Evolutionary conservation across 2,113 vertebrate species (phyloP).

Genomic region (Spea bombifrons): DNA sequence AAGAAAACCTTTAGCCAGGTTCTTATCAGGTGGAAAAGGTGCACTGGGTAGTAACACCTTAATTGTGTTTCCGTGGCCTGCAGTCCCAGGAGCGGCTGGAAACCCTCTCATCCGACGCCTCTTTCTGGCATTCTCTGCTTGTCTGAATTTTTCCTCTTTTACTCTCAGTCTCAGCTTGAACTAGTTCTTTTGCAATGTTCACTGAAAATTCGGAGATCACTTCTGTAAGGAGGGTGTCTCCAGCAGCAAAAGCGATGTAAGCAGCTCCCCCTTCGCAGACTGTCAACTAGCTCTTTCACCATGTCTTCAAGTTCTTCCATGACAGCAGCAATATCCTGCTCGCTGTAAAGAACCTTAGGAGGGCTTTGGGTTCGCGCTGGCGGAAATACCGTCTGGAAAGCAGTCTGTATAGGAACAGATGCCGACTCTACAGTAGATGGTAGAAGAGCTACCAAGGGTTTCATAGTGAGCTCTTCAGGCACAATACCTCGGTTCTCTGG

Average conservation of each 20-base stretch:
- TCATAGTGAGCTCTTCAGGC: neutral
- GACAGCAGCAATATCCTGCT: constrained; percentile 78
- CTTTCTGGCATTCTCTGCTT: constrained; percentile 66
- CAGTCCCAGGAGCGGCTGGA: constrained; percentile 85
- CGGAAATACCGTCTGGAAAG: constrained; percentile 62
- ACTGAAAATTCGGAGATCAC: constrained; percentile 66
- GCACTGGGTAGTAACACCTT: constrained; percentile 82
- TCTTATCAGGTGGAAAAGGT: constrained; percentile 65
- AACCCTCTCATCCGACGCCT: constrained; percentile 91
- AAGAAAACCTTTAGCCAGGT: constrained; percentile 72
- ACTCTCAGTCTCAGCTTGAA: constrained; percentile 67
- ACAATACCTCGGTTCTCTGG: constrained; percentile 29
- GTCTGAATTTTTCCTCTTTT: constrained; percentile 79
- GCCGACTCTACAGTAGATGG: neutral
- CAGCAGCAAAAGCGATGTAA: constrained; percentile 68
- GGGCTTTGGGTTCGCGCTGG: constrained; percentile 62
- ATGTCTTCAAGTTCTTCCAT: constrained; percentile 74
- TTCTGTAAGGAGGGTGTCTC: constrained; percentile 69
- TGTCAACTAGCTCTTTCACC: constrained; percentile 66
- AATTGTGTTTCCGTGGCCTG: constrained; percentile 72
- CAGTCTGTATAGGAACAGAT: constrained; percentile 26
- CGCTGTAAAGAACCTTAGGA: constrained; percentile 70
- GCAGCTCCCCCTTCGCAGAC: constrained; percentile 60
- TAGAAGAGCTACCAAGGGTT: neutral
- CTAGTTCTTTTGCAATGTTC: constrained; percentile 60